Percentiles rank a stretch among this genome's conserved stretches.
These are phyloP conservation scores for Dendronephthya gigantea DNA, from an alignment of 64 coral and sea anemone species.

Conservation along the genomic window DNA sequence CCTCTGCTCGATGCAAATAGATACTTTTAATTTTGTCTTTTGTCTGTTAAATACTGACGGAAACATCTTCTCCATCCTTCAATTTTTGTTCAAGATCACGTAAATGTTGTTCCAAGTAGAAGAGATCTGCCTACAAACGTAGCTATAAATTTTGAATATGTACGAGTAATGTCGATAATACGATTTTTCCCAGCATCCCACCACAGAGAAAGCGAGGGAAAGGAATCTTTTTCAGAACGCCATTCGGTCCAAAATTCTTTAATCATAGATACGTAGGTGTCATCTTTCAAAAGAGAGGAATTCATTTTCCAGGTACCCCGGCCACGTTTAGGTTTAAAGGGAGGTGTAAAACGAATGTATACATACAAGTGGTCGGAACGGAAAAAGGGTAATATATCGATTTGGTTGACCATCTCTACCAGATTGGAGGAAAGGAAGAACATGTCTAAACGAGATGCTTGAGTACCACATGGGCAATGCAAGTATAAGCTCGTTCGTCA, in stretches of 20 bases:
- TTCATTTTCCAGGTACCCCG: not conserved
- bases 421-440: not conserved
- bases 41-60: too few species aligned
- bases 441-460: not conserved
- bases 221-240: not conserved
- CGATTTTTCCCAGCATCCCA: not conserved
- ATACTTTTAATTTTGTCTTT: too few species aligned
- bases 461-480: not conserved
- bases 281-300: too few species aligned
- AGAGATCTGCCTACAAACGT: too few species aligned
- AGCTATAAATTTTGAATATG: too few species aligned
- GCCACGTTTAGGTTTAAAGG: not conserved
- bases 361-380: not conserved
- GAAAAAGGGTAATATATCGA: not conserved
- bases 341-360: not conserved
- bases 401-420: not conserved
- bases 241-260: not conserved
- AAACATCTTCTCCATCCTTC: too few species aligned
- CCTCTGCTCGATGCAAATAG: too few species aligned
- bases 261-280: too few species aligned
- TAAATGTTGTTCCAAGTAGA: too few species aligned
- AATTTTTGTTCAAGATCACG: too few species aligned
- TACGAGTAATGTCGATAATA: not conserved
- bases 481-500: not conserved
- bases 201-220: not conserved